Evolutionary conservation across 2,888 invertebrate genomes (phyloP).

Genomic region (Cheilosia pagana): DNA sequence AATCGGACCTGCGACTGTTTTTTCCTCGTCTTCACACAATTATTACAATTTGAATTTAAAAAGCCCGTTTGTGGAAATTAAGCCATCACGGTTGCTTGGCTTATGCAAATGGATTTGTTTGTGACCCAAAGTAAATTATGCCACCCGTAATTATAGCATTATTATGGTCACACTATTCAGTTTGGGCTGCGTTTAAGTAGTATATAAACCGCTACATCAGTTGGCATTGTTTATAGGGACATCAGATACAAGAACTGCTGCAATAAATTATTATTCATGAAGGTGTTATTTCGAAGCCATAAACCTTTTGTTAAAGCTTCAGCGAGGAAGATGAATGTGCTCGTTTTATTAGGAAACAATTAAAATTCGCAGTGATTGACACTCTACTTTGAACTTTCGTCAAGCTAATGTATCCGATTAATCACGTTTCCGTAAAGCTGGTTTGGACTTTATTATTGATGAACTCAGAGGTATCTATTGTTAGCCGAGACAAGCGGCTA

Average conservation of each 20-base stretch:
- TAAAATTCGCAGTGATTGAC: too few relatives aligned
- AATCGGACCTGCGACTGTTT: constrained; percentile 17
- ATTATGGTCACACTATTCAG: constrained; percentile 30
- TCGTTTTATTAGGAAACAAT: background rate
- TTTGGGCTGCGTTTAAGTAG: background rate
- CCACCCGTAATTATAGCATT: constrained; percentile 28
- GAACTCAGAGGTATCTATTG: too few relatives aligned
- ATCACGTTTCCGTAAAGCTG: too few relatives aligned
- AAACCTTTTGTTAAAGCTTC: background rate
- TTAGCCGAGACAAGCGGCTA: too few relatives aligned
- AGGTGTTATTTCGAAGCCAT: background rate
- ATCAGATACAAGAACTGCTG: background rate
- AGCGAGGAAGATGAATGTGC: background rate
- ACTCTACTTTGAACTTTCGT: too few relatives aligned
- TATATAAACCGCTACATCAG: background rate
- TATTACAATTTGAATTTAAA: constrained; percentile 27
- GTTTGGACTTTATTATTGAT: too few relatives aligned
- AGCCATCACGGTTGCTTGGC: constrained; percentile 36
- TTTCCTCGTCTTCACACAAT: background rate
- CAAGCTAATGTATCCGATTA: too few relatives aligned
- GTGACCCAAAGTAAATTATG: constrained; percentile 10
- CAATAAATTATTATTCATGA: background rate
- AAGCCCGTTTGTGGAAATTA: constrained; percentile 24
- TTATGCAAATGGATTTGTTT: constrained; percentile 44
- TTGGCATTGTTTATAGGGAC: background rate